A percentile compares a stretch with the other conserved stretches of the same genome.
These are phyloP conservation scores for Dendronephthya gigantea DNA, from an alignment of 64 coral and sea anemone genomes.

Conservation along the genomic window DNA sequence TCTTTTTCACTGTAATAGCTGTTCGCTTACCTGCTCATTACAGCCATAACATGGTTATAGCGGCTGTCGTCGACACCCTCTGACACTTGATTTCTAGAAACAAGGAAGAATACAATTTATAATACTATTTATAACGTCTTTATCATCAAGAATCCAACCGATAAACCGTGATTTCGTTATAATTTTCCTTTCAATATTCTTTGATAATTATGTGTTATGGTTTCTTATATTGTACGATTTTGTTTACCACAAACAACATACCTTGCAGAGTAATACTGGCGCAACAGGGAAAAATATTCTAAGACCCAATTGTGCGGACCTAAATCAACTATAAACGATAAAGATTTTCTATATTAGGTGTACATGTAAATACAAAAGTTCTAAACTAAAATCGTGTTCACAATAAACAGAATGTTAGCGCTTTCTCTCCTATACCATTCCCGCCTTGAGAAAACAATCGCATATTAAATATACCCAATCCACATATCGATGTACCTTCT, in stretches of 20 bases:
- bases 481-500: neutral
- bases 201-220: neutral
- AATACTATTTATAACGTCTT: too few relatives aligned
- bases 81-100: neutral
- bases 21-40: neutral
- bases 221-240: too few relatives aligned
- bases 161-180: too few relatives aligned
- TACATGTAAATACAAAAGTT: neutral
- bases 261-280: slow-evolving; percentile 34
- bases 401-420: too few relatives aligned
- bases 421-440: too few relatives aligned
- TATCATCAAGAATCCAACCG: too few relatives aligned
- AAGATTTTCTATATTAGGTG: neutral
- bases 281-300: slow-evolving; percentile 18
- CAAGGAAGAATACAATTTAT: neutral
- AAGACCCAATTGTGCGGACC: slow-evolving; percentile 21
- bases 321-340: neutral
- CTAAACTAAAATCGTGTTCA: too few relatives aligned
- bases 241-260: too few relatives aligned
- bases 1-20: too few relatives aligned
- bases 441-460: too few relatives aligned
- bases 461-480: too few relatives aligned
- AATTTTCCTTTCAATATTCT: neutral
- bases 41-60: neutral
- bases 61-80: neutral